phyloP scores from a whole-genome alignment of 2,888 invertebrate species.

The Eilema sororculum region DNA sequence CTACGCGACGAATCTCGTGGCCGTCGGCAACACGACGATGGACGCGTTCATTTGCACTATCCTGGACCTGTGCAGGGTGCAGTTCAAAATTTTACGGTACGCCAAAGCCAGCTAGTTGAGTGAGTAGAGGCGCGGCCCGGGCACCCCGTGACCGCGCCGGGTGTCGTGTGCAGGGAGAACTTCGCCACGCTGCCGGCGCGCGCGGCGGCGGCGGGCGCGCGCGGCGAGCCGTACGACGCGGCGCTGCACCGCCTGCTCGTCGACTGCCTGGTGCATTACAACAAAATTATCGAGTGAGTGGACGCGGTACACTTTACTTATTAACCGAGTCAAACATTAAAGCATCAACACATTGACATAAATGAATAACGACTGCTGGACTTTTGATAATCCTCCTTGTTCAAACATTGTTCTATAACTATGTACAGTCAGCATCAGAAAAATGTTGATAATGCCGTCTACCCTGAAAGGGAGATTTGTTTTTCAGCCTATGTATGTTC shows the following conservation, averaged over 20 bases:
- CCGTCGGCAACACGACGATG: constrained; percentile 74
- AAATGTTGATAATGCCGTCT: too few species aligned
- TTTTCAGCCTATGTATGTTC: too few species aligned
- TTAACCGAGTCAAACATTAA: too few species aligned
- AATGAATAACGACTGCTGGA: too few species aligned
- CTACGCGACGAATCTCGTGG: constrained; percentile 68
- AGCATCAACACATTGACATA: too few species aligned
- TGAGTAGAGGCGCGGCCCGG: too few species aligned
- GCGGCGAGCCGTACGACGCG: constrained; percentile 37
- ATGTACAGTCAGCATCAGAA: too few species aligned
- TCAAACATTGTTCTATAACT: too few species aligned
- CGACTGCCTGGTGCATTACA: constrained; percentile 60
- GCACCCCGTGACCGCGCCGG: too few species aligned
- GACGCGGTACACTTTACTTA: too few species aligned
- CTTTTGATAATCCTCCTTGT: too few species aligned
- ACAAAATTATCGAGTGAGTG: constrained; percentile 60
- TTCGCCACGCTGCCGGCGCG: constrained; percentile 56
- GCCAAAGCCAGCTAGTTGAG: background rate
- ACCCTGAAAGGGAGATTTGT: too few species aligned
- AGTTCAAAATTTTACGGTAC: constrained; percentile 67
- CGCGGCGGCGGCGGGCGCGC: constrained; percentile 36
- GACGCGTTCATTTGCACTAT: constrained; percentile 72
- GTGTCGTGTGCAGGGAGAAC: constrained; percentile 58
- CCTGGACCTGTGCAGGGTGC: constrained; percentile 67
- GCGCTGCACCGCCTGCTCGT: constrained; percentile 52